Conservation (phyloP, 2,888 invertebrate species). For the Pachymerium ferrugineum region DNA sequence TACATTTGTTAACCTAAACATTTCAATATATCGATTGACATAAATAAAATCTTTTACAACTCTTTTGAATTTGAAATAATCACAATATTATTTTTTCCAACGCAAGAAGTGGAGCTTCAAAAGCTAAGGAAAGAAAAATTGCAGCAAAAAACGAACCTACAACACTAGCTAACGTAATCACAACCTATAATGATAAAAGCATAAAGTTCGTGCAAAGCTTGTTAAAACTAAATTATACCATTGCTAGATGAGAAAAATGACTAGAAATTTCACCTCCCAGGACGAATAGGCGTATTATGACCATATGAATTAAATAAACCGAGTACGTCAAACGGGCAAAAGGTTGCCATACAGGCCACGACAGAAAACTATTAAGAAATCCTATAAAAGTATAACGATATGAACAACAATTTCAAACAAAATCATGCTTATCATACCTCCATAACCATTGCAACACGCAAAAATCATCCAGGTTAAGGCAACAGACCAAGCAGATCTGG, state of each 20-base stretch:
- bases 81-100: background rate
- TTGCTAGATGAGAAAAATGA: background rate
- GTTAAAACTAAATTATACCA: background rate
- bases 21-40: too few relatives aligned
- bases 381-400: background rate
- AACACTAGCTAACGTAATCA: background rate
- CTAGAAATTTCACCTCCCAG: background rate
- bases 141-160: background rate
- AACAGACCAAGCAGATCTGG: conserved; percentile 46
- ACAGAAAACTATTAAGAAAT: background rate
- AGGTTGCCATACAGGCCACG: background rate
- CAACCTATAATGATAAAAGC: background rate
- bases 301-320: background rate
- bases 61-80: too few relatives aligned
- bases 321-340: conserved; percentile 10
- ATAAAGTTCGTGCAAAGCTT: background rate
- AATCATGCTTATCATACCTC: conserved; percentile 42
- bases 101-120: background rate
- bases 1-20: too few relatives aligned
- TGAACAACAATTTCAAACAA: background rate
- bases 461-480: conserved; percentile 51
- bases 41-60: too few relatives aligned
- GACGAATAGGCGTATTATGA: background rate
- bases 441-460: conserved; percentile 50
- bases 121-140: background rate